phyloP scores from a whole-genome alignment of 2,113 vertebrate genomes.

The Hirundichthys speculiger region DNA sequence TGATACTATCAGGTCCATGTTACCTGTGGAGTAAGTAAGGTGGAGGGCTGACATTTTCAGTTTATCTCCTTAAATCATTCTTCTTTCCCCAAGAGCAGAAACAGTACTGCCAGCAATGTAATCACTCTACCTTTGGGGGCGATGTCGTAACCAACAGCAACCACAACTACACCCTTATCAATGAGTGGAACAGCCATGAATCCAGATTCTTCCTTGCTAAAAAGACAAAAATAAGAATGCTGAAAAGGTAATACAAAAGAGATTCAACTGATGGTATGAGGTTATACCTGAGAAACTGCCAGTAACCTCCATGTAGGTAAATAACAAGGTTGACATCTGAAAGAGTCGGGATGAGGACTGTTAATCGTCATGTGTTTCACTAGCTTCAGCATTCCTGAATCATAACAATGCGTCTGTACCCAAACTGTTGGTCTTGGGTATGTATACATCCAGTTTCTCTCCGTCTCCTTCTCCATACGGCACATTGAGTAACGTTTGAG shows the following conservation, averaged over 20 bases:
- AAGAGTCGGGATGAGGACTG: constrained; percentile 18
- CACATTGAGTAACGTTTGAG: constrained; percentile 79
- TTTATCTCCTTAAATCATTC: constrained; percentile 15
- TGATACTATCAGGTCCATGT: constrained; percentile 90
- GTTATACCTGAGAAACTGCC: constrained; percentile 90
- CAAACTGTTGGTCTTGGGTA: constrained; percentile 75
- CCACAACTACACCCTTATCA: constrained; percentile 83
- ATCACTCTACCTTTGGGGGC: constrained; percentile 87
- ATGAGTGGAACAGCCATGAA: constrained; percentile 86
- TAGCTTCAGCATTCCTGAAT: neutral
- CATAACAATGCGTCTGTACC: constrained; percentile 65
- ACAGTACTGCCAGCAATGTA: neutral
- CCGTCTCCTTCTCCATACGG: constrained; percentile 83
- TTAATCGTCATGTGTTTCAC: neutral
- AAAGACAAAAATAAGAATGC: neutral
- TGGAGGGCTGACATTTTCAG: neutral
- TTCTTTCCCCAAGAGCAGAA: too few relatives aligned
- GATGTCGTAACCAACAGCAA: constrained; percentile 84
- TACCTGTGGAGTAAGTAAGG: constrained; percentile 74
- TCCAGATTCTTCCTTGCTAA: constrained; percentile 90
- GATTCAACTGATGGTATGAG: neutral
- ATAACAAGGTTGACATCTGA: constrained; percentile 85
- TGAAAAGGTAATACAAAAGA: neutral
- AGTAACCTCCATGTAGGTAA: constrained; percentile 94
- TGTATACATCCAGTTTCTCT: constrained; percentile 90